phyloP scores from a whole-genome alignment of 2,113 vertebrate species.

The Pitta sordida region DNA sequence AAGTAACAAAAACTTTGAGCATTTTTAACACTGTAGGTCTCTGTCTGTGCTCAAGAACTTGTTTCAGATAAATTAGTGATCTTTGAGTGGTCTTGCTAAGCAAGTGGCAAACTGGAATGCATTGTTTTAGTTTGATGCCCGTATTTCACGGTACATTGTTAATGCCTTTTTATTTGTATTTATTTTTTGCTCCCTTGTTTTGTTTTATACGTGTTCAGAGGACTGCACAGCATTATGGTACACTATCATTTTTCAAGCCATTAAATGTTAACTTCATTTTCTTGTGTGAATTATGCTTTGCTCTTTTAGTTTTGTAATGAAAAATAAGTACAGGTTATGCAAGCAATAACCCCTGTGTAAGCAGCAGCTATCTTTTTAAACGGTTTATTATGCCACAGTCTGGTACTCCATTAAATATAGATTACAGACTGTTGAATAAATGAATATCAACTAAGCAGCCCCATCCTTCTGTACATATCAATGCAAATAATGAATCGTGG shows the following conservation, averaged over 20 bases:
- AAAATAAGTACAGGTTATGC: constrained; percentile 83
- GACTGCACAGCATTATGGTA: constrained; percentile 51
- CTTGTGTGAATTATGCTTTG: constrained; percentile 78
- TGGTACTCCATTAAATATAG: constrained; percentile 84
- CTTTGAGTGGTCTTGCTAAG: background rate
- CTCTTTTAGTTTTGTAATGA: constrained; percentile 82
- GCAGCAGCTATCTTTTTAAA: constrained; percentile 79
- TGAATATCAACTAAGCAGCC: constrained; percentile 78
- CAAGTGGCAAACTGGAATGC: constrained; percentile 11
- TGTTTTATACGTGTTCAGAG: constrained; percentile 65
- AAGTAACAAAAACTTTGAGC: background rate
- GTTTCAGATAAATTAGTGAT: constrained; percentile 12
- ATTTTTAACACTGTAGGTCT: background rate
- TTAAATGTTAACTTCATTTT: constrained; percentile 82
- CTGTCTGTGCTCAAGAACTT: background rate
- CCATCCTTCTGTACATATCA: constrained; percentile 74
- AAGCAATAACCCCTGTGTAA: constrained; percentile 79
- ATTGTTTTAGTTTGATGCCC: constrained; percentile 23
- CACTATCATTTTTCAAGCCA: constrained; percentile 75
- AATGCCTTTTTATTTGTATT: constrained; percentile 53
- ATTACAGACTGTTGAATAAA: constrained; percentile 83
- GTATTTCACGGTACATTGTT: constrained; percentile 36
- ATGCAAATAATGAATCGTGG: constrained; percentile 78
- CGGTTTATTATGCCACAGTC: constrained; percentile 80
- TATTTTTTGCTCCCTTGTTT: constrained; percentile 46